Evolutionary conservation across 2,113 vertebrate genomes (phyloP).

Genomic region (Casuarius casuarius): DNA sequence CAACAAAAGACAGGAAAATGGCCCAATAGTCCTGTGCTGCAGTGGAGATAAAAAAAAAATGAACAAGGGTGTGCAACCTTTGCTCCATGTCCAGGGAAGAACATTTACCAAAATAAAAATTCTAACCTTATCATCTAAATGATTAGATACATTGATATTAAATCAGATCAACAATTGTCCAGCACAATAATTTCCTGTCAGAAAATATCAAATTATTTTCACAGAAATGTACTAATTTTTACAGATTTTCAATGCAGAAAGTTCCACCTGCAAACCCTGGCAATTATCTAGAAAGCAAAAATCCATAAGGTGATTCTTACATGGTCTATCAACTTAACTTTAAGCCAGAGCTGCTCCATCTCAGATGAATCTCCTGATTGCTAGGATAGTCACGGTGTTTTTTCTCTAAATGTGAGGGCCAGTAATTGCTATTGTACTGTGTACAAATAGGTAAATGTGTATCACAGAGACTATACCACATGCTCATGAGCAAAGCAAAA

Average conservation of each 20-base stretch:
- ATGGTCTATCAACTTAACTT: too few species aligned
- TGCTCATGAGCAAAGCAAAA: too few species aligned
- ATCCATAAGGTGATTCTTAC: too few species aligned
- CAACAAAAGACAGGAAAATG: conserved; percentile 25
- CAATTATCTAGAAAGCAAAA: too few species aligned
- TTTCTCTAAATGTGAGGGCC: too few species aligned
- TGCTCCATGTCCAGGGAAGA: background rate
- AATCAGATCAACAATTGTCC: background rate
- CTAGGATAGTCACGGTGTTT: too few species aligned
- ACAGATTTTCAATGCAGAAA: background rate
- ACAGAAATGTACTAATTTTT: background rate
- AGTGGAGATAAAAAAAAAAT: background rate
- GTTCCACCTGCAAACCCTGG: too few species aligned
- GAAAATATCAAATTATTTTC: background rate
- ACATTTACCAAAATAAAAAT: background rate
- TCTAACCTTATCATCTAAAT: background rate
- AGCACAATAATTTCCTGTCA: background rate
- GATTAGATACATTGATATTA: background rate
- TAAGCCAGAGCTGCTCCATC: too few species aligned
- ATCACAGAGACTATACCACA: too few species aligned
- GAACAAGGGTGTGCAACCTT: background rate
- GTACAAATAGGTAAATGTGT: too few species aligned
- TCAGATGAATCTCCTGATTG: too few species aligned
- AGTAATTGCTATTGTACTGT: too few species aligned
- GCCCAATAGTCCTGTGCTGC: background rate